A percentile compares a stretch with the other conserved stretches of the same genome.
Conservation (phyloP, 1,140 invertebrate species). For the Brachionus sp. region DNA sequence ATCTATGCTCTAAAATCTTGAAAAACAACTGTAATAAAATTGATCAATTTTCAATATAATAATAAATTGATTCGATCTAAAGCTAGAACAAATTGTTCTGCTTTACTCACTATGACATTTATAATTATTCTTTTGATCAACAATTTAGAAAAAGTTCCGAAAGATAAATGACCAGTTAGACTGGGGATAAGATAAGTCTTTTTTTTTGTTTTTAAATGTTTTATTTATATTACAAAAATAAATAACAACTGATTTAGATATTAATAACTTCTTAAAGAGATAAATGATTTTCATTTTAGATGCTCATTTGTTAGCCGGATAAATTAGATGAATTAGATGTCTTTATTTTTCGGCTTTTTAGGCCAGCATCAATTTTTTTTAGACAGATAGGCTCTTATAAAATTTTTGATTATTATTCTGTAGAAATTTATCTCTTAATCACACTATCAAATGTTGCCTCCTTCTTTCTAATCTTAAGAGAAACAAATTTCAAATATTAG, state of each 20-base stretch:
- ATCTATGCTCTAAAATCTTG: background rate
- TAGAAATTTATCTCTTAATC: too few relatives aligned
- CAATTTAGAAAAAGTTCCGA: constrained; percentile 7
- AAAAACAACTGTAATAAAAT: constrained; percentile 8
- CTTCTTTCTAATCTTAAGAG: background rate
- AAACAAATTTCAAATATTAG: background rate
- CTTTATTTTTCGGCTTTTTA: background rate
- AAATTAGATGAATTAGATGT: background rate
- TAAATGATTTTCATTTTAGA: background rate
- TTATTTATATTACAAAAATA: constrained; percentile 22
- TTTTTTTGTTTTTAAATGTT: background rate
- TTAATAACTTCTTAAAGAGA: constrained; percentile 17
- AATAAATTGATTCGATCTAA: background rate
- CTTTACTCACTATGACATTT: constrained; percentile 32
- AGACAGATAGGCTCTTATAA: too few relatives aligned
- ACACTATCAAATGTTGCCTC: too few relatives aligned
- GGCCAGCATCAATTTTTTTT: background rate
- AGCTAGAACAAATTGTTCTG: background rate
- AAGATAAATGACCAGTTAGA: constrained; percentile 36
- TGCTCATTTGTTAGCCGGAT: background rate
- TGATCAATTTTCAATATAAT: background rate
- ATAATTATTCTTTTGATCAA: constrained; percentile 37
- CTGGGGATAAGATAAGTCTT: constrained; percentile 13
- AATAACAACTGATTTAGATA: constrained; percentile 36
- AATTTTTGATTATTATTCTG: too few relatives aligned